These are phyloP conservation scores for Isaurus tuberculatus DNA, from an alignment of 92 coral and sea anemone genomes.

Conservation along the genomic window DNA sequence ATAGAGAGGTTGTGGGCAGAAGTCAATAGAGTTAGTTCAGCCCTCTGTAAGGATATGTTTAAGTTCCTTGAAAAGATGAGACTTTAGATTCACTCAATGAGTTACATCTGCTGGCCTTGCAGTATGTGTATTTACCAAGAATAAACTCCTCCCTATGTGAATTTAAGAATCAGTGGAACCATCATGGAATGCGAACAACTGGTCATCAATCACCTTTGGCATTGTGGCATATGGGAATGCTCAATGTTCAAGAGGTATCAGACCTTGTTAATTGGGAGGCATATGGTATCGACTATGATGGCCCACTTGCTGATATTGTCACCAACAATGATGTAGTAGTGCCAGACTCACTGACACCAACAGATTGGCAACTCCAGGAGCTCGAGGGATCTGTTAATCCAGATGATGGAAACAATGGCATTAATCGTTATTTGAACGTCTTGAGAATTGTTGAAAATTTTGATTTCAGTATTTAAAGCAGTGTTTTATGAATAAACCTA, in stretches of 20 bases:
- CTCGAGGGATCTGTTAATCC: slow-evolving; percentile 33
- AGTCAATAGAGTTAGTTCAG: slow-evolving; percentile 12
- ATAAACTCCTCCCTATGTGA: slow-evolving; percentile 64
- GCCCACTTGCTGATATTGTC: slow-evolving; percentile 33
- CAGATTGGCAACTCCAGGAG: slow-evolving; percentile 29
- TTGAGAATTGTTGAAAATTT: slow-evolving; percentile 16
- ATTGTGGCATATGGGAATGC: slow-evolving; percentile 36
- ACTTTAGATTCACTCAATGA: slow-evolving; percentile 55
- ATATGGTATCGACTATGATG: slow-evolving; percentile 32
- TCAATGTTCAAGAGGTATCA: slow-evolving; percentile 30
- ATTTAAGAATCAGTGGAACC: slow-evolving; percentile 72
- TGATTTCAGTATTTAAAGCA: slow-evolving; percentile 28
- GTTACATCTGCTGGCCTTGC: slow-evolving; percentile 55
- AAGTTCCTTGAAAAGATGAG: slow-evolving; percentile 52
- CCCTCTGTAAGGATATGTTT: slow-evolving; percentile 46
- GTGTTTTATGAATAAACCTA: slow-evolving; percentile 21
- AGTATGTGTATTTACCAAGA: slow-evolving; percentile 58
- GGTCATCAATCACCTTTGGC: slow-evolving; percentile 52
- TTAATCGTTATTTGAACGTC: slow-evolving; percentile 27
- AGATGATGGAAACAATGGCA: slow-evolving; percentile 37
- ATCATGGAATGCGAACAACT: slow-evolving; percentile 67
- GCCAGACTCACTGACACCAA: slow-evolving; percentile 27
- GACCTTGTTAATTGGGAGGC: slow-evolving; percentile 26
- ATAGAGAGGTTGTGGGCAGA: slow-evolving; percentile 23
- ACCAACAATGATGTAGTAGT: slow-evolving; percentile 31